Conservation (phyloP, 2,888 invertebrate genomes). For the Rotaria magnacalcarata region DNA sequence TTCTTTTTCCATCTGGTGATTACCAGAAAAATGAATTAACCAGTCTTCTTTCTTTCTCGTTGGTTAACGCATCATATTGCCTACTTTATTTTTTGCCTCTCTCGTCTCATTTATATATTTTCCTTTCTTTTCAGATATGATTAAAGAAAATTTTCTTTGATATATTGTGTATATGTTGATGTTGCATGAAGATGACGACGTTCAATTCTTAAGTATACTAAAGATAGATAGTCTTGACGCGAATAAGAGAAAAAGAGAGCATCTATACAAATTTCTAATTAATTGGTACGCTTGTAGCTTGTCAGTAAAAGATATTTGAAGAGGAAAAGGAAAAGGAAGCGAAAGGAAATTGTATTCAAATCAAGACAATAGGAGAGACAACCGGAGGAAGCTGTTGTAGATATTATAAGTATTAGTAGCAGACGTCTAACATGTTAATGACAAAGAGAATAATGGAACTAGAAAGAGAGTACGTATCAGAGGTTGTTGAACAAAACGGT, state of each 20-base stretch:
- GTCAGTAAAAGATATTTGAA: background rate
- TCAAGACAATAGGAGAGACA: background rate
- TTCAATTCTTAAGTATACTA: background rate
- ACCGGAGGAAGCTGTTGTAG: background rate
- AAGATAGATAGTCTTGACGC: background rate
- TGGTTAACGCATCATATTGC: background rate
- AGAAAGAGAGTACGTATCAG: background rate
- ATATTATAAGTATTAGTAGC: background rate
- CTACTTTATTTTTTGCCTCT: background rate
- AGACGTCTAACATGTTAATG: background rate
- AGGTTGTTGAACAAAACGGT: background rate
- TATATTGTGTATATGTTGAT: background rate
- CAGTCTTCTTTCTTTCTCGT: background rate
- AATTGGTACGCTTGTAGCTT: background rate
- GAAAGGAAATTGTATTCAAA: background rate
- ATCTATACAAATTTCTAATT: background rate
- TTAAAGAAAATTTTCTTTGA: background rate
- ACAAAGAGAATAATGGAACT: background rate
- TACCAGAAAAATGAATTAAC: constrained; percentile 12
- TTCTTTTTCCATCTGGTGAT: constrained; percentile 4
- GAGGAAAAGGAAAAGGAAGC: background rate
- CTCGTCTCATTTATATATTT: background rate
- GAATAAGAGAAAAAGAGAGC: background rate
- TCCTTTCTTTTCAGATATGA: background rate
- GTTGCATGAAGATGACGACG: background rate